Evolutionary conservation across 2,113 vertebrate genomes (phyloP).

Genomic region (Microcebus tavaratra): DNA sequence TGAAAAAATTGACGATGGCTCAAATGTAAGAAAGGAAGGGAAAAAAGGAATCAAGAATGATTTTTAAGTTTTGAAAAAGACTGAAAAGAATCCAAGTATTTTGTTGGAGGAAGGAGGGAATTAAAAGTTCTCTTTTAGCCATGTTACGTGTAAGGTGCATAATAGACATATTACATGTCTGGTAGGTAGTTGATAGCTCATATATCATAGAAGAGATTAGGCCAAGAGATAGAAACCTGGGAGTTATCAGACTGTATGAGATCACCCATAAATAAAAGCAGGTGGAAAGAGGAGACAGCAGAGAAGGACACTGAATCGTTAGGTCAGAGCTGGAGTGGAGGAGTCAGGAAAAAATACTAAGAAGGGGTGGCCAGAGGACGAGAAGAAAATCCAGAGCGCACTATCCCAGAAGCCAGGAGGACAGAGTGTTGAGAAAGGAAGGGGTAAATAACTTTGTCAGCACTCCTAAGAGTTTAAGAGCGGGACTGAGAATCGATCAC

Average conservation of each 20-base stretch:
- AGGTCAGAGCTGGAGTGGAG: background rate
- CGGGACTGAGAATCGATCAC: background rate
- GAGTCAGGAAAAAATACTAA: background rate
- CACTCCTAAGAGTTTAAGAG: background rate
- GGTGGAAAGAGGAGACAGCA: background rate
- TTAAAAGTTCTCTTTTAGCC: background rate
- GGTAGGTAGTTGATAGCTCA: background rate
- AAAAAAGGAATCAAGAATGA: background rate
- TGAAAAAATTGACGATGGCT: background rate
- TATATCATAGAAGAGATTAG: background rate
- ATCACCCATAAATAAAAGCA: background rate
- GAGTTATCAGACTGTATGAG: background rate
- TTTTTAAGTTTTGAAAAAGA: background rate
- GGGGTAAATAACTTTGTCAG: background rate
- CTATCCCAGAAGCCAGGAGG: background rate
- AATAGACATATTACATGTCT: background rate
- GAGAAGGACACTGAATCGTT: background rate
- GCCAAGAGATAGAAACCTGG: background rate
- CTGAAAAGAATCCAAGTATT: background rate
- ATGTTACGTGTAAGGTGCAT: background rate
- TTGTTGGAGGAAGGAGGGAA: background rate
- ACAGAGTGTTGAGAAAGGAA: background rate
- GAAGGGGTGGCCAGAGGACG: background rate
- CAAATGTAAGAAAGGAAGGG: background rate
- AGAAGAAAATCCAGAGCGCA: background rate